A percentile compares a stretch with the other conserved stretches of the same genome.
Conservation (phyloP, 2,113 vertebrate genomes). For the Tretioscincus oriximinensis region DNA sequence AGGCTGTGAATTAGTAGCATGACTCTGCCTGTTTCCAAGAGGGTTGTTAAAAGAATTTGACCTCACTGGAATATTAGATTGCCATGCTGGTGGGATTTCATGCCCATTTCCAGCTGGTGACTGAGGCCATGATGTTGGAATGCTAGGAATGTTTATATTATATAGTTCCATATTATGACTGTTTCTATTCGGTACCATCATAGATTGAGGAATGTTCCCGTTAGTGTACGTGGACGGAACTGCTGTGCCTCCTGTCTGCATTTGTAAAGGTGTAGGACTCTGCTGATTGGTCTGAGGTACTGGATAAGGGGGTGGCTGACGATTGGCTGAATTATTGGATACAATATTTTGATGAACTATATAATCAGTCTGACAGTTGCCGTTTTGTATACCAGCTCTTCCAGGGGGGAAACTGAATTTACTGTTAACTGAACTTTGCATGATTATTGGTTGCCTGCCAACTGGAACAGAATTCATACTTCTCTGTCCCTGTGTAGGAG, state of each 20-base stretch:
- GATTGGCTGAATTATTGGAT: constrained; percentile 70
- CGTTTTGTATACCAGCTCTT: constrained; percentile 85
- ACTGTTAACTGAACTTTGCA: constrained; percentile 85
- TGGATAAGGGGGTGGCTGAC: constrained; percentile 91
- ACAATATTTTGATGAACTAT: constrained; percentile 79
- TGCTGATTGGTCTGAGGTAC: constrained; percentile 84
- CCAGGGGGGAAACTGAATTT: constrained; percentile 87
- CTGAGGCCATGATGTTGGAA: constrained; percentile 84
- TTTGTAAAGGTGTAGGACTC: constrained; percentile 86
- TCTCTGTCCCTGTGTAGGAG: constrained; percentile 82
- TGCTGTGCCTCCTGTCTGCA: constrained; percentile 81
- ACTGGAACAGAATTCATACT: constrained; percentile 86
- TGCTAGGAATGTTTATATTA: constrained; percentile 74
- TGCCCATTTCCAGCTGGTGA: constrained; percentile 79
- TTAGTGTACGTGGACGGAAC: constrained; percentile 83
- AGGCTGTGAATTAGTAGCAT: constrained; percentile 84
- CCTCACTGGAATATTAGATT: constrained; percentile 83
- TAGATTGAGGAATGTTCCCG: constrained; percentile 82
- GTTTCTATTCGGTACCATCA: constrained; percentile 88
- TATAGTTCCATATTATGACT: constrained; percentile 94
- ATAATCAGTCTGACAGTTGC: constrained; percentile 84
- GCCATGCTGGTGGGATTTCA: constrained; percentile 84
- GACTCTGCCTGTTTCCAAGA: constrained; percentile 73
- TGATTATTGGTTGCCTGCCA: constrained; percentile 94
- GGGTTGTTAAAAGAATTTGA: constrained; percentile 95